A percentile compares a stretch with the other conserved stretches of the same genome.
phyloP scores from a whole-genome alignment of 2,113 vertebrate species.

The Gavia stellata region DNA sequence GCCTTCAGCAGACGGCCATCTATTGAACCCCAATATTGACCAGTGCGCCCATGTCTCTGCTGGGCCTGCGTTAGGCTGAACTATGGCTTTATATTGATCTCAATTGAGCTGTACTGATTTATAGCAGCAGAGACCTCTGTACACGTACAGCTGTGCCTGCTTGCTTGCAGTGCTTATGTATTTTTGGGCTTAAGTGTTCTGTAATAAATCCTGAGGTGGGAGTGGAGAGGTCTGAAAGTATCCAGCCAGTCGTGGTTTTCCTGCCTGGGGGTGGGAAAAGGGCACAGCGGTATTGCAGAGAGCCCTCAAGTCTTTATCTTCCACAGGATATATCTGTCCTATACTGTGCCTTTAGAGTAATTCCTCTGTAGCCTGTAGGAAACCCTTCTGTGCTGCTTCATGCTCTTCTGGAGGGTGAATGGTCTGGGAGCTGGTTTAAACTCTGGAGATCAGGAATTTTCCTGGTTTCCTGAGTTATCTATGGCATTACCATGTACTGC shows the following conservation, averaged over 20 bases:
- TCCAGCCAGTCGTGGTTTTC: background rate
- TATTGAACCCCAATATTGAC: background rate
- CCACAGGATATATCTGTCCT: background rate
- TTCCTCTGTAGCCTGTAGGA: background rate
- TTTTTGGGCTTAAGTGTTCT: background rate
- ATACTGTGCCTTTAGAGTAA: background rate
- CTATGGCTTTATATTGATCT: background rate
- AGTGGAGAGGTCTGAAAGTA: background rate
- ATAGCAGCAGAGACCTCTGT: background rate
- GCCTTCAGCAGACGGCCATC: background rate
- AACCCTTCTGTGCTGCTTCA: background rate
- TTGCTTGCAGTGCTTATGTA: background rate
- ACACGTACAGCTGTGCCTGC: background rate
- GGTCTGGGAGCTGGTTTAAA: background rate
- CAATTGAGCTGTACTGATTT: background rate
- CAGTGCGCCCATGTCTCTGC: fast-evolving
- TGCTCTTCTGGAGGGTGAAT: background rate
- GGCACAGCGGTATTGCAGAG: background rate
- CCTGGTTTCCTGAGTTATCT: background rate
- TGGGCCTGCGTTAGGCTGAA: background rate
- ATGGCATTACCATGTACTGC: background rate
- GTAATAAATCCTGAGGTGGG: background rate
- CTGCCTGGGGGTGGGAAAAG: background rate
- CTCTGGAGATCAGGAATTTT: background rate
- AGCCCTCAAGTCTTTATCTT: background rate